Percentiles rank a stretch among this genome's conserved stretches.
Evolutionary conservation across 2,888 invertebrate species (phyloP).

Genomic region (Amiota minor): DNA sequence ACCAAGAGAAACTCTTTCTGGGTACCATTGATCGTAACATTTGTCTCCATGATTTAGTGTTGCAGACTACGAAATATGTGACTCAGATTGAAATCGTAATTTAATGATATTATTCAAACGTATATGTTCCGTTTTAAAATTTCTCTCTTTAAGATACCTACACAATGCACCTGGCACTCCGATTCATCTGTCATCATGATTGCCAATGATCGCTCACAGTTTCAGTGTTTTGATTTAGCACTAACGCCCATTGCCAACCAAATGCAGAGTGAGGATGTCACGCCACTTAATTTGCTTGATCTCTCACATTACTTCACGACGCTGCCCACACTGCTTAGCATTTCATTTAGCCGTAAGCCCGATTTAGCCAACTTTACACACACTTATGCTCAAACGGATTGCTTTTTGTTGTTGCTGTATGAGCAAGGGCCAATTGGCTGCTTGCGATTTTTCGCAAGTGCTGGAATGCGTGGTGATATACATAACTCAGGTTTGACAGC

Average conservation of each 20-base stretch:
- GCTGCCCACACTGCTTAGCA: slow-evolving; percentile 76
- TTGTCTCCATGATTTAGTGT: slow-evolving; percentile 83
- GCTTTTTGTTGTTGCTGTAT: slow-evolving; percentile 76
- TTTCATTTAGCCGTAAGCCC: slow-evolving; percentile 78
- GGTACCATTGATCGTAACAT: slow-evolving; percentile 91
- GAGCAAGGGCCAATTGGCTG: slow-evolving; percentile 79
- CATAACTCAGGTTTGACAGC: slow-evolving; percentile 76
- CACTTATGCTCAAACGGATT: slow-evolving; percentile 74
- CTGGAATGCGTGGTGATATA: slow-evolving; percentile 73
- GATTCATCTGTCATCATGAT: slow-evolving; percentile 81
- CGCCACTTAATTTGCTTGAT: slow-evolving; percentile 78
- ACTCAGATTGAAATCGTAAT: slow-evolving; percentile 84
- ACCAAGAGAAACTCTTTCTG: slow-evolving; percentile 83
- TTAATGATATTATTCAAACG: not conserved
- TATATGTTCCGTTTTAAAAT: slow-evolving; percentile 24
- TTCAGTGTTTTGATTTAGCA: slow-evolving; percentile 84
- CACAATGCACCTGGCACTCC: slow-evolving; percentile 82
- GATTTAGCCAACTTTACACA: slow-evolving; percentile 70
- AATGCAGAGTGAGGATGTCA: slow-evolving; percentile 79
- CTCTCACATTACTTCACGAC: slow-evolving; percentile 75
- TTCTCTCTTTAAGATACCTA: slow-evolving; percentile 76
- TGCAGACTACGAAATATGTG: slow-evolving; percentile 83
- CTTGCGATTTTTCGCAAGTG: slow-evolving; percentile 75
- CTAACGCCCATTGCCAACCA: slow-evolving; percentile 80
- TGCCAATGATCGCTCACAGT: slow-evolving; percentile 81